A percentile compares a stretch with the other conserved stretches of the same genome.
Conservation (phyloP, 2,113 vertebrate species). For the Mandrillus leucophaeus region DNA sequence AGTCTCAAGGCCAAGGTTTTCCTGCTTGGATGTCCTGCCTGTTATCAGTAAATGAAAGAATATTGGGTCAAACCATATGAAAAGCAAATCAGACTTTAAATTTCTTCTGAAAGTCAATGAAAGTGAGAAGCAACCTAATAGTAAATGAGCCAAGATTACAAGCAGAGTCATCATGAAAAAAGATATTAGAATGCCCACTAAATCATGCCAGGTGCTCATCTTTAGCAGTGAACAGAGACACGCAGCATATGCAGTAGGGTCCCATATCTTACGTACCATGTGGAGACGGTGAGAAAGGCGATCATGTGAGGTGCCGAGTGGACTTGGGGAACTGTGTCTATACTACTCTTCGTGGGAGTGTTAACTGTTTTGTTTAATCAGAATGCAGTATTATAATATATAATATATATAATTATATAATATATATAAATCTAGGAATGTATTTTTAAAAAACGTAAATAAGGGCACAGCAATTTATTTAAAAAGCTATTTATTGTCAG, state of each 20-base stretch:
- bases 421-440: neutral
- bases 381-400: neutral
- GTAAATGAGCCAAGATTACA: neutral
- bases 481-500: neutral
- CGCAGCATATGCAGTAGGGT: neutral
- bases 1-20: neutral
- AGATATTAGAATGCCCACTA: neutral
- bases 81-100: neutral
- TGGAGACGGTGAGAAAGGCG: neutral
- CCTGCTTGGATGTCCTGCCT: neutral
- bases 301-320: fast-evolving
- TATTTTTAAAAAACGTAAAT: neutral
- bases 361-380: neutral
- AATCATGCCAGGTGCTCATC: neutral
- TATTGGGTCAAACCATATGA: too few relatives aligned
- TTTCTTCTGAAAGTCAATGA: neutral
- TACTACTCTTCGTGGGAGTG: fast-evolving
- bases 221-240: neutral
- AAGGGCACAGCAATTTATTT: neutral
- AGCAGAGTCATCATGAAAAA: neutral
- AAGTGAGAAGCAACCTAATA: neutral
- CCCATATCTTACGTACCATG: fast-evolving
- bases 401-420: too few relatives aligned
- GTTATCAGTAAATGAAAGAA: neutral
- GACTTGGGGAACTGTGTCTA: fast-evolving